Evolutionary conservation across 2,113 vertebrate genomes (phyloP), one percentile per base, ranked within the genome.

Genomic region (Siniperca knerii): DNA sequence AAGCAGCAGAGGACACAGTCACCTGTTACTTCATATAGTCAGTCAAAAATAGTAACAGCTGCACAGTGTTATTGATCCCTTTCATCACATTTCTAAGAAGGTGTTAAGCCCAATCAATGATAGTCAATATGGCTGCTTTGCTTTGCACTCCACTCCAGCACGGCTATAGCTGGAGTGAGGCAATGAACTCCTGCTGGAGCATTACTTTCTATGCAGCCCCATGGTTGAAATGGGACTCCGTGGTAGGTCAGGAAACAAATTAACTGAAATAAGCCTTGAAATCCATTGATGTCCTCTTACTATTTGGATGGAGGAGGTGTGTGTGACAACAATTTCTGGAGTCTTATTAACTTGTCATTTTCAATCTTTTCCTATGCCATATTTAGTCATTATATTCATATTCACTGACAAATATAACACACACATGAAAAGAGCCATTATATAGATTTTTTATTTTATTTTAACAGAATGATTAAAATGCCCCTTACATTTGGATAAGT

Each of bases 91-190:
- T 90, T 87, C 73, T 67, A 77, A 81, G 61, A 82, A 44, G 40
- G 88, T 86, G 78, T 83, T 71, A 62, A 68, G 10, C 75, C n/a
- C 48, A 85, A 94, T 92, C 91, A 90, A 90, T 92, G 78, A 80
- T 92, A 83, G 83, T 90, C 93, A 90, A 93, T 90, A 91, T 90
- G 90, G 88, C 82, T 87, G 92, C 87, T 85, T 83, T 83, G 83
- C 76, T 88, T 79, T 88, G 75, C 81, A 83, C 79, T 85, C 65
- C 70, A 62, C 68, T 87, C 68, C 55, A 65, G 69, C 52, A 44
- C 33, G 62, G 46, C 60, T 86, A 44, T 58, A 78, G 76, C 79
- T 77, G 67, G 64, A 42, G 61, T 13, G 58, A 86, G 71, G 80
- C 73, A 68, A 68, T 75, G 40, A 84, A 90, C 69, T 88, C 75